Base-by-base conservation (phyloP, 1,140 invertebrate species). In the Scaptomyza hsui region DNA sequence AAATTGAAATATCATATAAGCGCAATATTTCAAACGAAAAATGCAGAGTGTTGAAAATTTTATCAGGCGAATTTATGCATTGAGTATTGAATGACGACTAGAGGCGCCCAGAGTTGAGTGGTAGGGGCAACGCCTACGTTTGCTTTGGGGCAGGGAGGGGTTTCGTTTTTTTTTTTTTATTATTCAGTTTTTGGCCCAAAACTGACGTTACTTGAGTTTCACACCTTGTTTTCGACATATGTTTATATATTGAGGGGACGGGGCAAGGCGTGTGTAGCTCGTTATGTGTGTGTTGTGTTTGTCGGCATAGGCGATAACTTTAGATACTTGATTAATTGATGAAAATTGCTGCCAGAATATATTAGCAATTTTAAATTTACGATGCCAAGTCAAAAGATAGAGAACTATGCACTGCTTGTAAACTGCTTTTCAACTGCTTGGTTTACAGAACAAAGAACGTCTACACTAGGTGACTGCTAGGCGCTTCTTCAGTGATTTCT, bases 1-100 rank as follows among this genome's bases (percentile, higher is more conserved):
- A 86, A 85, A 85, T 88, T 85, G 82, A 85, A 85, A 85, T 85
- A 83, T 83, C 75, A 83, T 72, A 85, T 67, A 67, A 42, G 69
- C 62, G 81, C 72, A 73, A 68, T 57, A 71, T 77, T 82, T 81
- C 57, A 68, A 85, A 76, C 64, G 26, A 45, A 63, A 70, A 71
- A 48, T 69, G 64, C 72, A 75, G 65, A 55, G 37, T 59, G 63
- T 57, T 83, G 79, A 83, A 82, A 77, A 62, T 69, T 70, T 85
- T 73, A 85, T 83, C 80, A 73, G 51, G 45, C 82, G 60, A 70
- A 80, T 86, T 83, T 76, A 83, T 80, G 79, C 62, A 86, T 72
- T 63, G 63, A 45, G 26, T 49, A 63, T 60, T 42, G 32, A 35
- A 2, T n/a, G 12, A 37, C 44, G 41, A 48, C 21, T 49, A 42